A percentile compares a stretch with the other conserved stretches of the same genome.
These are phyloP conservation scores for Matsumurasca onukii DNA, from an alignment of 1,140 invertebrate species.

Conservation along the genomic window DNA sequence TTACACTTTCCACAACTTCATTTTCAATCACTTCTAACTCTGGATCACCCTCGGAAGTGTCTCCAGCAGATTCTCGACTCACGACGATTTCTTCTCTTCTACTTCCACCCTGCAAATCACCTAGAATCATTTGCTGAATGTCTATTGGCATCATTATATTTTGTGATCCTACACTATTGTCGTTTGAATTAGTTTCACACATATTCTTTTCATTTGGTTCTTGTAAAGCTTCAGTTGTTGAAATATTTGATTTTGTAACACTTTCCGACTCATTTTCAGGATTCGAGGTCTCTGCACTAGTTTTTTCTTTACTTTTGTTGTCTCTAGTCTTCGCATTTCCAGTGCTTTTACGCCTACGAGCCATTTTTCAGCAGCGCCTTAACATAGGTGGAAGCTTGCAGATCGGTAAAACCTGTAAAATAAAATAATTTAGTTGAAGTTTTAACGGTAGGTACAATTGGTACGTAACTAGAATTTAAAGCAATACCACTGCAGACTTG, in stretches of 20 bases:
- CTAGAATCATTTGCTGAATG: constrained; percentile 37
- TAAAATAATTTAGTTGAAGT: too few relatives aligned
- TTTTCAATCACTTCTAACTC: too few relatives aligned
- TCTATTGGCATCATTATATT: constrained; percentile 30
- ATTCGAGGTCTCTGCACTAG: neutral
- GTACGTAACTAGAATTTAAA: too few relatives aligned
- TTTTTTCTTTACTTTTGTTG: neutral
- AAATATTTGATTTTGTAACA: neutral
- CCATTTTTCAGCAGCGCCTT: too few relatives aligned
- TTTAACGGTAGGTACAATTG: too few relatives aligned
- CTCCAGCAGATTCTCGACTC: constrained; percentile 8
- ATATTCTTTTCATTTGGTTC: neutral
- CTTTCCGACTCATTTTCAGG: neutral
- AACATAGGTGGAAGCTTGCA: too few relatives aligned
- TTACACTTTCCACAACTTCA: constrained; percentile 13
- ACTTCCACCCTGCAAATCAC: constrained; percentile 25
- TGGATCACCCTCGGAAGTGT: constrained; percentile 19
- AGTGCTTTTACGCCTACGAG: neutral
- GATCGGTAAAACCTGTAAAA: too few relatives aligned
- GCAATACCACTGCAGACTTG: too few relatives aligned
- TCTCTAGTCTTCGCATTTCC: neutral
- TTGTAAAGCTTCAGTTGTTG: neutral
- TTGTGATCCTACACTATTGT: neutral
- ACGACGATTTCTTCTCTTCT: constrained; percentile 22
- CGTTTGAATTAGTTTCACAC: neutral